A percentile compares a stretch with the other conserved stretches of the same genome.
These are phyloP conservation scores for Ophiodon elongatus DNA, from an alignment of 2,113 vertebrate genomes.

Conservation along the genomic window DNA sequence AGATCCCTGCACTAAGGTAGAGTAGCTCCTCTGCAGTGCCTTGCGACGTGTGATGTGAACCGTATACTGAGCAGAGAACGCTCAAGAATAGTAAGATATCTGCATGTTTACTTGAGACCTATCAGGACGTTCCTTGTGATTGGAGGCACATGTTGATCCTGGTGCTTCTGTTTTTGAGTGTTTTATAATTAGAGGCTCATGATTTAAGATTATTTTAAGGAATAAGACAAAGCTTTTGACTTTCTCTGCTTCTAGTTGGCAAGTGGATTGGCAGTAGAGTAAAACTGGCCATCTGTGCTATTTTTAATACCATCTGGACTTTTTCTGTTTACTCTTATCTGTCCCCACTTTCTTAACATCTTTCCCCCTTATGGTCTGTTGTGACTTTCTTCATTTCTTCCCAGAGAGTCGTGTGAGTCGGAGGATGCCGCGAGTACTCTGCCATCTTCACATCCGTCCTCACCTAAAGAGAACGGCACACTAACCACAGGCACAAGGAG, in stretches of 20 bases:
- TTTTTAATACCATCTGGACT: constrained; percentile 40
- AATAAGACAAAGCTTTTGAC: constrained; percentile 13
- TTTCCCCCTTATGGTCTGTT: constrained; percentile 15
- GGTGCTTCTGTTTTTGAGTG: constrained; percentile 7
- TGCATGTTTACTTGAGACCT: constrained; percentile 49
- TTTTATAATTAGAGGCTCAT: constrained; percentile 21
- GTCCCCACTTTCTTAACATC: background rate
- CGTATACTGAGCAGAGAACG: constrained; percentile 27
- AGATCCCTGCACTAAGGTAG: constrained; percentile 55
- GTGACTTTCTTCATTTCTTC: constrained; percentile 57
- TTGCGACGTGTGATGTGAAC: constrained; percentile 32
- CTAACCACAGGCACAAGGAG: constrained; percentile 83
- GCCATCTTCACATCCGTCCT: constrained; percentile 90
- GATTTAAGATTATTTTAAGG: constrained; percentile 20
- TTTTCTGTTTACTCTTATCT: constrained; percentile 38
- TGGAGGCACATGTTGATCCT: constrained; percentile 21
- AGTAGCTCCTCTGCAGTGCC: constrained; percentile 22
- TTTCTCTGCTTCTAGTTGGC: constrained; percentile 31
- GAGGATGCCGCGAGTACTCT: constrained; percentile 92
- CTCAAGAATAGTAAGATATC: constrained; percentile 46
- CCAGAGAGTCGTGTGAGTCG: constrained; percentile 94
- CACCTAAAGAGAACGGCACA: constrained; percentile 94
- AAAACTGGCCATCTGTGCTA: constrained; percentile 29
- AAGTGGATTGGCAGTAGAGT: constrained; percentile 8
- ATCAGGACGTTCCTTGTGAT: constrained; percentile 39